Evolutionary conservation across 2,888 invertebrate species (phyloP), one percentile per base, ranked within the genome.

Genomic region (Dilophus febrilis): DNA sequence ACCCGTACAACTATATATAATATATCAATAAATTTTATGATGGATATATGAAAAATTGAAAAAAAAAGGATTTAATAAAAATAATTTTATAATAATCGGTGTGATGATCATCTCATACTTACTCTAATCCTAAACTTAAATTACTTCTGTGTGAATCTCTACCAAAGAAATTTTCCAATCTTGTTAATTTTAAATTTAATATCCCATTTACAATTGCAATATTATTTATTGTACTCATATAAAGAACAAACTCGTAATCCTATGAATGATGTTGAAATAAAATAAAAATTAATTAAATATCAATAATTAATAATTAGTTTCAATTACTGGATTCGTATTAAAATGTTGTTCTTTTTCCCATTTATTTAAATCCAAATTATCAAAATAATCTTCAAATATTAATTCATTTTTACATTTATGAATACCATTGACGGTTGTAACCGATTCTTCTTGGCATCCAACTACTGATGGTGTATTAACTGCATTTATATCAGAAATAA

Each of bases 301-400:
- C 8, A 22, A 6, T 22, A 22, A n/a, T n/a, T n/a, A n/a, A n/a
- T n/a, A n/a, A n/a, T n/a, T n/a, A n/a, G n/a, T n/a, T 16, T 33
- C 5, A 34, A 8, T 17, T 34, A 34, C 34, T 16, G 36, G 36
- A 13, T 36, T 27, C 13, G 5, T 13, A 27, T 26, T 27, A n/a
- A 36, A 36, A 19, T 11, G n/a, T 26, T 13, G 5, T 12, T 26
- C 10, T 13, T 36, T 36, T 36, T 22, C 26, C 38, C 38, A 38
- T 31, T 38, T 38, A 4, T 18, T 12, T 3, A 10, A 19, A 19
- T 38, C 38, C 7, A 38, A 16, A 13, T 19, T 14, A 13, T 38
- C 22, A 32, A 38, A 38, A 31, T 38, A n/a, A 10, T 38, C 38
- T 13, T 38, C 38, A 19, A 38, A 38, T 12, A 38, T 19, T 11